A percentile compares a stretch with the other conserved stretches of the same genome.
Conservation (phyloP, 1,140 invertebrate genomes). For the Copidosoma floridanum region DNA sequence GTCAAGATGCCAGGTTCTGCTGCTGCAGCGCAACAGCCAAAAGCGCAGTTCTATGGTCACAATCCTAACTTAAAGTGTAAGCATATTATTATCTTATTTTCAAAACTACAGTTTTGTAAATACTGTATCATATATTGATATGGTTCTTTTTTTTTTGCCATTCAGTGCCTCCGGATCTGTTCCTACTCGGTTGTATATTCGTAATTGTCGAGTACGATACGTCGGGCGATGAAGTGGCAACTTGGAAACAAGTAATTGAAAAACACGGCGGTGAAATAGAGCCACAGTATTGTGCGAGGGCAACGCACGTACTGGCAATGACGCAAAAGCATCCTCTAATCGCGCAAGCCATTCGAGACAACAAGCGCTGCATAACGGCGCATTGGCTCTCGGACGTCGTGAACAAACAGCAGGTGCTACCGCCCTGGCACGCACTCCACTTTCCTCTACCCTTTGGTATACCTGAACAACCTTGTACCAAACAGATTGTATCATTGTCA, state of each 20-base stretch:
- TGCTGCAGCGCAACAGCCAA: conserved; percentile 57
- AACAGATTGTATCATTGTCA: conserved; percentile 75
- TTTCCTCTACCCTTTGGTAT: conserved; percentile 78
- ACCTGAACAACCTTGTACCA: conserved; percentile 62
- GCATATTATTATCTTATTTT: conserved; percentile 6
- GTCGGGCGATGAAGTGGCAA: conserved; percentile 62
- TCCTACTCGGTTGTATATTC: conserved; percentile 90
- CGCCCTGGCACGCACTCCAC: conserved; percentile 90
- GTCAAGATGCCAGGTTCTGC: conserved; percentile 57
- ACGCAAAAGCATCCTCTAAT: conserved; percentile 86
- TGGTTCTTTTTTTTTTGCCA: conserved; percentile 35
- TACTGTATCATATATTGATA: background rate
- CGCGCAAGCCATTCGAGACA: conserved; percentile 69
- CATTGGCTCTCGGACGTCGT: conserved; percentile 94
- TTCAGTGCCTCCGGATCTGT: conserved; percentile 81
- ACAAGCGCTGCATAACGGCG: conserved; percentile 85
- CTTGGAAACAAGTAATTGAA: conserved; percentile 81
- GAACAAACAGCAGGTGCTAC: conserved; percentile 75
- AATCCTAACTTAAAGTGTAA: conserved; percentile 78
- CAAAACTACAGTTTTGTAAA: background rate
- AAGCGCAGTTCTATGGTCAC: conserved; percentile 80
- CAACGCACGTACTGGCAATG: conserved; percentile 90
- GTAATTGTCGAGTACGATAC: conserved; percentile 74
- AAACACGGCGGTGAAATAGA: conserved; percentile 90
- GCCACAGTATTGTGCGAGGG: conserved; percentile 73